A percentile compares a stretch with the other conserved stretches of the same genome.
phyloP scores from a whole-genome alignment of 2,797 vertebrate genomes.

The Cuculus canorus region DNA sequence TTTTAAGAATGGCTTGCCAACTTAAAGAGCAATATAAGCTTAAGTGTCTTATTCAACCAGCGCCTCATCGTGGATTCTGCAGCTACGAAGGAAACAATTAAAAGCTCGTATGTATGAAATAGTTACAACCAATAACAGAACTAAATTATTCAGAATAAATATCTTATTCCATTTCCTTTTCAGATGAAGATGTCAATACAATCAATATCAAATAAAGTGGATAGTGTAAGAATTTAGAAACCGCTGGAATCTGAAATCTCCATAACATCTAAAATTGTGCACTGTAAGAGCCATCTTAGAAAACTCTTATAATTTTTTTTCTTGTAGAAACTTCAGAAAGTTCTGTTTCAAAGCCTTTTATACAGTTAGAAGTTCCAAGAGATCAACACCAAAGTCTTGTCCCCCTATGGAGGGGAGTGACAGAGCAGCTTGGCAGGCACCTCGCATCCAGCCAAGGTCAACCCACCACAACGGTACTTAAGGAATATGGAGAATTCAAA shows the following conservation, averaged over 20 bases:
- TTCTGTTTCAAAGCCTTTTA: background rate
- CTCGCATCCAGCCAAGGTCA: no score
- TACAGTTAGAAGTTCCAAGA: background rate
- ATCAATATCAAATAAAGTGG: background rate
- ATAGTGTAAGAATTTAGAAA: background rate
- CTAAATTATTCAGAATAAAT: background rate
- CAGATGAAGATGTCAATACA: background rate
- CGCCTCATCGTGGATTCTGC: accelerated
- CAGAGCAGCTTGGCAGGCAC: no score
- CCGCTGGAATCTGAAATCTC: background rate
- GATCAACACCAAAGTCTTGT: background rate
- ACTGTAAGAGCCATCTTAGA: background rate
- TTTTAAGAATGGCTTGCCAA: background rate
- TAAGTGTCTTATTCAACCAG: background rate
- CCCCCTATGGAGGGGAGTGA: background rate
- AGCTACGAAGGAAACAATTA: background rate
- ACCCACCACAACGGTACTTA: background rate
- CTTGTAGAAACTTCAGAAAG: background rate
- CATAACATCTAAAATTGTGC: background rate
- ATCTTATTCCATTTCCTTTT: background rate
- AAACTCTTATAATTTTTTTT: background rate
- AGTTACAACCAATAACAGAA: background rate
- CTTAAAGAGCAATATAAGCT: background rate
- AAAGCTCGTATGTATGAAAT: background rate
- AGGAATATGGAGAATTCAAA: background rate